phyloP scores from a whole-genome alignment of 1,140 invertebrate genomes.

The Pseudachorutes palmiensis region DNA sequence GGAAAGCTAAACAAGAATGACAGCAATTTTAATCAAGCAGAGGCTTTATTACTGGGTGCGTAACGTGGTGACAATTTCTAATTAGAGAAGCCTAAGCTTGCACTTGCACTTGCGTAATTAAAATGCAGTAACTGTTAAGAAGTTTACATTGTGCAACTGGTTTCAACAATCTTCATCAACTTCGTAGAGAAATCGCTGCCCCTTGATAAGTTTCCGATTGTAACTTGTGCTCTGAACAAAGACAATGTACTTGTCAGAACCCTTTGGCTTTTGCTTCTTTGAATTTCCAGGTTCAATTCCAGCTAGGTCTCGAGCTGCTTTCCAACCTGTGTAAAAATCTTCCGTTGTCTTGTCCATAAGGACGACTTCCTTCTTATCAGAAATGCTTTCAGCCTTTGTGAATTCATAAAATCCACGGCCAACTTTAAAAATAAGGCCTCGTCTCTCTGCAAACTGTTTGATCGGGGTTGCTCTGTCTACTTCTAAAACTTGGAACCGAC shows the following conservation, averaged over 20 bases:
- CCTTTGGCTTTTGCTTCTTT: slow-evolving; percentile 14
- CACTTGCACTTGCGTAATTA: no score
- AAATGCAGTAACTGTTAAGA: no score
- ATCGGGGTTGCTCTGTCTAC: slow-evolving; percentile 18
- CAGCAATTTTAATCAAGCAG: no score
- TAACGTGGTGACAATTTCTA: no score
- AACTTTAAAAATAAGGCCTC: slow-evolving; percentile 21
- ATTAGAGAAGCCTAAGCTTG: no score
- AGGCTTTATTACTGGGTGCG: no score
- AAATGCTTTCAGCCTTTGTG: slow-evolving; percentile 20
- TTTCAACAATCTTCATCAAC: slow-evolving; percentile 14
- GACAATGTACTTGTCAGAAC: slow-evolving; percentile 18
- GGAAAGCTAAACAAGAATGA: no score
- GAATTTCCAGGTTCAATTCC: slow-evolving; percentile 12
- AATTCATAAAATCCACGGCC: slow-evolving; percentile 24
- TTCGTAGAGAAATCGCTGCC: slow-evolving; percentile 24
- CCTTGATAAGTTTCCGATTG: slow-evolving; percentile 25
- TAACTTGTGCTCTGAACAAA: slow-evolving; percentile 27
- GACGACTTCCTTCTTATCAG: slow-evolving; percentile 24
- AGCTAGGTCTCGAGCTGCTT: slow-evolving; percentile 18
- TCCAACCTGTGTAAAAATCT: slow-evolving; percentile 26
- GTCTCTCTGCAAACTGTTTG: slow-evolving; percentile 13
- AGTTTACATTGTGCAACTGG: no score
- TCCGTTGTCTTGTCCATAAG: slow-evolving; percentile 23
- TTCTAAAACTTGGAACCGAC: slow-evolving; percentile 19